These are phyloP conservation scores for Tragopan temminckii DNA, from an alignment of 2,797 vertebrate species.

Conservation along the genomic window DNA sequence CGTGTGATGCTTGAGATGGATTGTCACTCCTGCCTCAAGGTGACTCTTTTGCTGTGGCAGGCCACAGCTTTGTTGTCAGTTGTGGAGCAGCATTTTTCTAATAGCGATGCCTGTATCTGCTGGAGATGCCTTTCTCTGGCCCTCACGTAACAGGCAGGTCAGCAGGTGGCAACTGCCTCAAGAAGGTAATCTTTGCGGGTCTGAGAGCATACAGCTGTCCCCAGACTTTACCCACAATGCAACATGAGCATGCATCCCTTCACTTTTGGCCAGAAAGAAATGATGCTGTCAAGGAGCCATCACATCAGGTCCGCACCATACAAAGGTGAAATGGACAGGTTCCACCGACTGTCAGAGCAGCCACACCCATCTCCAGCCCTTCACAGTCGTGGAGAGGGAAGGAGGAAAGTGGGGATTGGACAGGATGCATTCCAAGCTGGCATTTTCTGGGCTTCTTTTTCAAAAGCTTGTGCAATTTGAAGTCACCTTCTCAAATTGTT, in stretches of 20 bases:
- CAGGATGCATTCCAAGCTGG: not conserved
- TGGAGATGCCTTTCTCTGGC: not conserved
- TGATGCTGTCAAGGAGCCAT: not conserved
- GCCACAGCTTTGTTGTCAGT: not conserved
- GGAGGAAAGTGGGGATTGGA: not conserved
- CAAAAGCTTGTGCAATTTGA: not conserved
- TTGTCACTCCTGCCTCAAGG: not conserved
- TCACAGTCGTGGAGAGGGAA: accelerated
- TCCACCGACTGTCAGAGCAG: not conserved
- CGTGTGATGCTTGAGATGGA: not conserved
- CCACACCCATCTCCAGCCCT: not conserved
- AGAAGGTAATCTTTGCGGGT: not conserved
- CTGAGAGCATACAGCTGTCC: not conserved
- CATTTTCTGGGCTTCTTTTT: not conserved
- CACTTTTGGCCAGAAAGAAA: not conserved
- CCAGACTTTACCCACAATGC: not conserved
- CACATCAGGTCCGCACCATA: not conserved
- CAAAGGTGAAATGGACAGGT: accelerated
- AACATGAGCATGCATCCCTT: not conserved
- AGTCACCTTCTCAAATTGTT: not conserved
- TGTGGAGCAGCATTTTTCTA: not conserved
- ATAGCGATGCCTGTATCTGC: not conserved
- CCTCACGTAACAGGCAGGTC: not conserved
- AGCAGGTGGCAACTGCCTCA: not conserved
- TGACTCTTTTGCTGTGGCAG: not conserved